A percentile compares a stretch with the other conserved stretches of the same genome.
phyloP scores from a whole-genome alignment of 2,888 invertebrate genomes.

The Gasteruption jaculator region DNA sequence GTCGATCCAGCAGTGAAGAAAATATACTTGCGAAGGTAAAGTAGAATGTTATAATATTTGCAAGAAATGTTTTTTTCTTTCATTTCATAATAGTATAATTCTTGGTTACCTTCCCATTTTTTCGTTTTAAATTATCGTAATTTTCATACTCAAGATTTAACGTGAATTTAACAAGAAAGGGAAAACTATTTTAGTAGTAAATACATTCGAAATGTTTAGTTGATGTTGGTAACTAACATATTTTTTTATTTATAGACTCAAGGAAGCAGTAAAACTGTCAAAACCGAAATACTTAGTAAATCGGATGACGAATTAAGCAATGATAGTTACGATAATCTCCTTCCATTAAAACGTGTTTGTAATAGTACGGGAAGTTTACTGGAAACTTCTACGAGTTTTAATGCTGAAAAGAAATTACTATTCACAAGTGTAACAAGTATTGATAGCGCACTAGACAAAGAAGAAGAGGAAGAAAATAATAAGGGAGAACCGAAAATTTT shows the following conservation, averaged over 20 bases:
- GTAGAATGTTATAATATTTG: too few species aligned
- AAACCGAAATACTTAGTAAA: slow-evolving; percentile 42
- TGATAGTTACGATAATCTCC: slow-evolving; percentile 37
- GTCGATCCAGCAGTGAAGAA: slow-evolving; percentile 46
- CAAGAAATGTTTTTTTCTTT: background rate
- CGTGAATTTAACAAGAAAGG: too few species aligned
- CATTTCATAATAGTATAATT: too few species aligned
- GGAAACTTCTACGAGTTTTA: slow-evolving; percentile 30
- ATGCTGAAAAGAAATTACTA: slow-evolving; percentile 28
- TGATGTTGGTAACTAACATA: too few species aligned
- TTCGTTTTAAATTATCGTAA: too few species aligned
- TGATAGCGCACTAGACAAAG: slow-evolving; percentile 21
- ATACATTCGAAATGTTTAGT: too few species aligned
- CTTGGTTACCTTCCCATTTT: too few species aligned
- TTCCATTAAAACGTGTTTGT: slow-evolving; percentile 41
- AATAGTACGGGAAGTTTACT: slow-evolving; percentile 45
- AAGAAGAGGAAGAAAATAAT: slow-evolving; percentile 10
- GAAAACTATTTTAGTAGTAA: too few species aligned
- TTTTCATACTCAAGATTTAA: too few species aligned
- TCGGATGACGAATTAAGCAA: slow-evolving; percentile 47
- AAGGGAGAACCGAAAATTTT: slow-evolving; percentile 15
- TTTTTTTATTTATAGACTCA: too few species aligned
- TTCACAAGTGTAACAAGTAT: slow-evolving; percentile 33
- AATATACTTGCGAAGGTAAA: slow-evolving; percentile 43
- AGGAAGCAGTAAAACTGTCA: slow-evolving; percentile 33